Conservation (phyloP, 2,797 vertebrate genomes). For the Urocyon cinereoargenteus region DNA sequence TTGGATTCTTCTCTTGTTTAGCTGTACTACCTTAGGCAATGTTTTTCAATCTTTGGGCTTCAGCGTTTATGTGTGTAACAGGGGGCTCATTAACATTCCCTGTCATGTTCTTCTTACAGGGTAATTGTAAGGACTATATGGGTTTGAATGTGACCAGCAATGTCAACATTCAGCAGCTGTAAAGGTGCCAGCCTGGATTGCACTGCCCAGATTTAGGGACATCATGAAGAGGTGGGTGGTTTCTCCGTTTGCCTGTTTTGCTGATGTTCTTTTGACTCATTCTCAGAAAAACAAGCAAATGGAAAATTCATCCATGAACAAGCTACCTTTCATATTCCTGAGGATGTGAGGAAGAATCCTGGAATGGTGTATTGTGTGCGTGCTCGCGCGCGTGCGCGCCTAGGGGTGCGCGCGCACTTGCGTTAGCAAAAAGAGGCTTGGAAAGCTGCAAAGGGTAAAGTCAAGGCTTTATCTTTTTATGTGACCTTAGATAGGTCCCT, state of each 20-base stretch:
- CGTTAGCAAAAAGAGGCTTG: not conserved
- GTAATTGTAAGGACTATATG: conserved; percentile 37
- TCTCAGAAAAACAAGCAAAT: conserved; percentile 73
- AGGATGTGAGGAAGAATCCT: conserved; percentile 27
- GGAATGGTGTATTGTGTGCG: not conserved
- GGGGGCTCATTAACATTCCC: not conserved
- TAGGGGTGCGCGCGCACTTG: not conserved
- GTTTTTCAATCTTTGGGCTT: conserved; percentile 51
- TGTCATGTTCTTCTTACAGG: not conserved
- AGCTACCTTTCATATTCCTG: conserved; percentile 29
- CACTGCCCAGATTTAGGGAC: not conserved
- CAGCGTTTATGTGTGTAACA: not conserved
- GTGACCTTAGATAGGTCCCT: conserved; percentile 30
- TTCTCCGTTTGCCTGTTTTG: conserved; percentile 65
- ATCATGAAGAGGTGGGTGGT: not conserved
- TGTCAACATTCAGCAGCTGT: not conserved
- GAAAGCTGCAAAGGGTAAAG: conserved; percentile 32
- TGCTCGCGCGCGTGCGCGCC: not conserved
- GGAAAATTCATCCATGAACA: conserved; percentile 62
- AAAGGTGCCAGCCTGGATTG: conserved; percentile 20
- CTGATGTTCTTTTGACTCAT: conserved; percentile 65
- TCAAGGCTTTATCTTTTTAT: not conserved
- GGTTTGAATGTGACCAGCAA: conserved; percentile 27
- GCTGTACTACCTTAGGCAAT: conserved; percentile 10
- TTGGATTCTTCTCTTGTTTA: conserved; percentile 58